These are phyloP conservation scores for Chaetodon trifascialis DNA, from an alignment of 2,113 vertebrate species.

Conservation along the genomic window DNA sequence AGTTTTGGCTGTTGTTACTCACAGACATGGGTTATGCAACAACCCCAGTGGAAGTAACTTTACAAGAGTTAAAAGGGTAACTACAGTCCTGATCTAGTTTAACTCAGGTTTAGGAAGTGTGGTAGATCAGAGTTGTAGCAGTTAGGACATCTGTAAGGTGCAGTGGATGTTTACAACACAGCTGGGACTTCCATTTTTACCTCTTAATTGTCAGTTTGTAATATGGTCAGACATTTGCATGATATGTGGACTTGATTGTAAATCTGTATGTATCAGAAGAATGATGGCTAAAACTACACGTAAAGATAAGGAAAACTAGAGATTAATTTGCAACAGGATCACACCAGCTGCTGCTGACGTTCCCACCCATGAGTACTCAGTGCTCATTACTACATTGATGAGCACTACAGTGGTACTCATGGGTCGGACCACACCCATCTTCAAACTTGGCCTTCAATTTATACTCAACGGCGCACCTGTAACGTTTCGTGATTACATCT, in stretches of 20 bases:
- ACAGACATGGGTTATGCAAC: neutral
- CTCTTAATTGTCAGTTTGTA: neutral
- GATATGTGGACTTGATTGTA: neutral
- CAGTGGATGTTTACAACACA: neutral
- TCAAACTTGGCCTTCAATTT: too few relatives aligned
- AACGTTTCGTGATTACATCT: too few relatives aligned
- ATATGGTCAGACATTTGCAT: neutral
- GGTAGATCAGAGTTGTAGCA: neutral
- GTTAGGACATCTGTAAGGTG: neutral
- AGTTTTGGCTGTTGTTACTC: conserved; percentile 1
- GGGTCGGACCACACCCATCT: too few relatives aligned
- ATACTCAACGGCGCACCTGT: too few relatives aligned
- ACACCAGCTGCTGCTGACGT: too few relatives aligned
- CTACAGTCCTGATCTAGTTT: neutral
- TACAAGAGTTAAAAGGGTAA: neutral
- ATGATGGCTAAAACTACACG: too few relatives aligned
- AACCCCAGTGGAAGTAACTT: conserved; percentile 7
- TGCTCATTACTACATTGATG: too few relatives aligned
- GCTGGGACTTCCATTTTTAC: neutral
- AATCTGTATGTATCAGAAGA: neutral
- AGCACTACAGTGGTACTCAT: too few relatives aligned
- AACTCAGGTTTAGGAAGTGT: neutral
- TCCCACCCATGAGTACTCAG: too few relatives aligned
- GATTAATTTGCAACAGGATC: too few relatives aligned
- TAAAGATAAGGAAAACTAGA: neutral